Percentiles rank a stretch among this genome's conserved stretches.
phyloP scores from a whole-genome alignment of 2,113 vertebrate species.

The Zonotrichia leucophrys region DNA sequence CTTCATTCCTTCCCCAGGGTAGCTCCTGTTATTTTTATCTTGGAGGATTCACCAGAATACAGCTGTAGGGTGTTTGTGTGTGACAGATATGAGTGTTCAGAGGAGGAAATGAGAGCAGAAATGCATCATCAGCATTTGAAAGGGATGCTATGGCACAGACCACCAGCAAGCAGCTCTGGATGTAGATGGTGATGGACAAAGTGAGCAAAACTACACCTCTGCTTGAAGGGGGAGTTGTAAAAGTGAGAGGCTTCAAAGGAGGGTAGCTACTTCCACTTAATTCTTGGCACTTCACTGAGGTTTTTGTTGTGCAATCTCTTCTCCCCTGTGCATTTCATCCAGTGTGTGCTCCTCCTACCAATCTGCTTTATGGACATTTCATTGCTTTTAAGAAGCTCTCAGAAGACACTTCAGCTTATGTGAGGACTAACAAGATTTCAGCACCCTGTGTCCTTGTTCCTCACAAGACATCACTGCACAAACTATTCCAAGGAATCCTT shows the following conservation, averaged over 20 bases:
- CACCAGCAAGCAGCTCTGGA: neutral
- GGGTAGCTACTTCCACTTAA: neutral
- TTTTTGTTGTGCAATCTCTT: neutral
- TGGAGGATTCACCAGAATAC: neutral
- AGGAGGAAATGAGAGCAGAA: neutral
- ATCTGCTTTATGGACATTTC: neutral
- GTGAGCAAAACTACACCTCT: neutral
- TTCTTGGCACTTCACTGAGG: neutral
- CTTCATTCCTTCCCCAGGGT: neutral
- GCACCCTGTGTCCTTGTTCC: neutral
- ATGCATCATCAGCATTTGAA: neutral
- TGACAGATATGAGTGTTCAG: neutral
- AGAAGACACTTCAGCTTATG: neutral
- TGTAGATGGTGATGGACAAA: neutral
- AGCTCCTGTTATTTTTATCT: neutral
- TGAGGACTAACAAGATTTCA: neutral
- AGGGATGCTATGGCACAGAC: neutral
- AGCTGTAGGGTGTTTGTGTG: neutral
- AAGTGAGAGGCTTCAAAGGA: neutral
- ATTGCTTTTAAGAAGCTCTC: neutral
- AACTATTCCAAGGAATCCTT: neutral
- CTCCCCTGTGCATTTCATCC: neutral
- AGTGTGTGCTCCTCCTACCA: neutral
- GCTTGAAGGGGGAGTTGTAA: neutral
- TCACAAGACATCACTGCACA: neutral